phyloP scores from a whole-genome alignment of 1,140 invertebrate genomes.

The Hesperophylax magnus region DNA sequence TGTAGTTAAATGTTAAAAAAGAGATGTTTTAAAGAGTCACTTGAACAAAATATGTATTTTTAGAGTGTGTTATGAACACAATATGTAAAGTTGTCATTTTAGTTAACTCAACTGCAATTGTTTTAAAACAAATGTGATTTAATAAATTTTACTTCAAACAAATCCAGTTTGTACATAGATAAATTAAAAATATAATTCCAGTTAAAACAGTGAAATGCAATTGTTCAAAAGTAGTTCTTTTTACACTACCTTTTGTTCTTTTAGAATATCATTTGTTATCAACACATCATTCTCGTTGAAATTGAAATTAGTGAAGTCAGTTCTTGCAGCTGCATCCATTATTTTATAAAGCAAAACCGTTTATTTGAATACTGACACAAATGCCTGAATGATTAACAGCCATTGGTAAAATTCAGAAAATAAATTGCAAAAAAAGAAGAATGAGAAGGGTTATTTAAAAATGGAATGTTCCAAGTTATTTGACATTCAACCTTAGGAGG shows the following conservation, averaged over 20 bases:
- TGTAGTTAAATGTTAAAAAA: too few species aligned
- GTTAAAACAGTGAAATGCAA: conserved; percentile 1
- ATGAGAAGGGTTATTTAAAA: too few species aligned
- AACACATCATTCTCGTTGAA: conserved; percentile 19
- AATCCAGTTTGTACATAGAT: neutral
- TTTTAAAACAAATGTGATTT: conserved; percentile 13
- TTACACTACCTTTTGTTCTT: conserved; percentile 37
- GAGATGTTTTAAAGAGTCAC: too few species aligned
- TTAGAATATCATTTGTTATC: conserved; percentile 20
- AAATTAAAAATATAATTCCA: neutral
- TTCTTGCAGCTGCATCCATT: conserved; percentile 21
- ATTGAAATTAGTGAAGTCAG: conserved; percentile 17
- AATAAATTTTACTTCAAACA: neutral
- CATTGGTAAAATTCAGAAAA: too few species aligned
- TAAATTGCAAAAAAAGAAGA: too few species aligned
- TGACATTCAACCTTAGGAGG: too few species aligned
- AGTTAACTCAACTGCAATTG: neutral
- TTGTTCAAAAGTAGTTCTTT: conserved; percentile 19
- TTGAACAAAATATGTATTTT: too few species aligned
- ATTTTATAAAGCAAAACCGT: conserved; percentile 20
- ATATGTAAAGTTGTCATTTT: neutral
- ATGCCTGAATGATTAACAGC: neutral
- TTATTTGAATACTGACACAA: neutral
- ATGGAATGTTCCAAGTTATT: too few species aligned
- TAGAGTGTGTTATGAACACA: neutral